Evolutionary conservation across 2,113 vertebrate genomes (phyloP), one percentile per base, ranked within the genome.

Genomic region (Erythrocercus mccallii): DNA sequence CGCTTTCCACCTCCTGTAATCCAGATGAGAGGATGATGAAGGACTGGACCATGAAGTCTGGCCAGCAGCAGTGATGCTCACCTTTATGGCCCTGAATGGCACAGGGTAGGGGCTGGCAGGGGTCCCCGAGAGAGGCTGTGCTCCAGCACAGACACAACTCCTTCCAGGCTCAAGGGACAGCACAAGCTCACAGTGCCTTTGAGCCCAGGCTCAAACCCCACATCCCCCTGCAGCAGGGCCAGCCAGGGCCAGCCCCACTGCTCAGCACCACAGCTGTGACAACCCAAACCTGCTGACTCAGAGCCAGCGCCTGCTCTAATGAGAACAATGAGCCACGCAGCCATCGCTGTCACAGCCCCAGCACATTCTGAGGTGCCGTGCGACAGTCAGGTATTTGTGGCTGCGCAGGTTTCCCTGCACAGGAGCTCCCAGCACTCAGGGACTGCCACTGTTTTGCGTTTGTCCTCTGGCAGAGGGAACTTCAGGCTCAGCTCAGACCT

Each of bases 271-370:
- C 58, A 25, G 71, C 71, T 68, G 81, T 85, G 79, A 88, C 66
- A 72, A 61, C 53, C 42, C 85, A 79, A 90, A 96, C 19, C 58
- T 88, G 91, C 96, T 97, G 96, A 97, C 73, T 91, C 94, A 96
- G 88, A 95, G 91, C 22, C 92, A 78, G 70, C 4, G 3, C 48
- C 22, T 51, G 85, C 85, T 94, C 77, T 73, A 50, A 80, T 7
- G 74, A 94, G 92, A 96, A 94, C 95, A 96, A 94, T 80, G 78
- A 95, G 72, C 71, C 61, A 11, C 4, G 5, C 81, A 94, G 77
- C 76, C 78, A 37, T 37, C 27, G 14, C 90, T 90, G 91, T 81
- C 87, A 93, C 74, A 70, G 88, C 58, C 68, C 51, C 84, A n/a
- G 81, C 83, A 19, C 56, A 56, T 79, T 94, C 74, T 76, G 18